A percentile compares a stretch with the other conserved stretches of the same genome.
Evolutionary conservation across 2,888 invertebrate genomes (phyloP).

Genomic region (Xylota segnis): DNA sequence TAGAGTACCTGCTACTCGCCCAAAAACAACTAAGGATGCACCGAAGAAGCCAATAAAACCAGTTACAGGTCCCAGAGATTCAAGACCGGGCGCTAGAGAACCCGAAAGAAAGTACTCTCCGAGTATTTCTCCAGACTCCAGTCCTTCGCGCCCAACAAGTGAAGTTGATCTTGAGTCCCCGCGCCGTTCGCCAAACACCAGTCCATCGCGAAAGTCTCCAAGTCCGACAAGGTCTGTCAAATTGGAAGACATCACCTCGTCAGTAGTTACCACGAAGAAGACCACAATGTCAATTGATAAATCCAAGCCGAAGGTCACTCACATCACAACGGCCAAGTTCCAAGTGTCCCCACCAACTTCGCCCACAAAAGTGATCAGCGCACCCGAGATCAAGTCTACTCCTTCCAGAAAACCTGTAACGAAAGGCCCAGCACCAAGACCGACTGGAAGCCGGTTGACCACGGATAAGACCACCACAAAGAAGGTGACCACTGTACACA

Average conservation of each 20-base stretch:
- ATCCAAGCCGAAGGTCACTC: constrained; percentile 63
- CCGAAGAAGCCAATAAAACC: constrained; percentile 76
- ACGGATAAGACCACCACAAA: constrained; percentile 42
- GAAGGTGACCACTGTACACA: constrained; percentile 44
- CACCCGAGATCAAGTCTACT: constrained; percentile 61
- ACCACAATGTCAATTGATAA: constrained; percentile 39
- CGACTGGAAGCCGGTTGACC: constrained; percentile 15
- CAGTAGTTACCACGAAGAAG: constrained; percentile 41
- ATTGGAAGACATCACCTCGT: constrained; percentile 61
- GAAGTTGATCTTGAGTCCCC: constrained; percentile 50
- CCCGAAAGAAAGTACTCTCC: constrained; percentile 78
- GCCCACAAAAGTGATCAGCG: constrained; percentile 64
- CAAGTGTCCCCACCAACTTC: constrained; percentile 73
- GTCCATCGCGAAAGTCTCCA: constrained; percentile 70
- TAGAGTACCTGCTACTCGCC: constrained; percentile 74
- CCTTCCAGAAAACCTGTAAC: constrained; percentile 48
- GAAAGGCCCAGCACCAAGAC: constrained; percentile 64
- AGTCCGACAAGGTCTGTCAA: constrained; percentile 67
- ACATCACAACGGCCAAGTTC: constrained; percentile 77
- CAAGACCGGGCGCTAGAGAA: constrained; percentile 42
- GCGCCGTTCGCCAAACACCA: constrained; percentile 68
- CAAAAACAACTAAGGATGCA: constrained; percentile 54
- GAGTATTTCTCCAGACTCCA: constrained; percentile 81
- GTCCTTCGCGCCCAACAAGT: constrained; percentile 79
- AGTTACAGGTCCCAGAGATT: background rate